phyloP scores from a whole-genome alignment of 2,113 vertebrate species.

The Ceyx melanurus region DNA sequence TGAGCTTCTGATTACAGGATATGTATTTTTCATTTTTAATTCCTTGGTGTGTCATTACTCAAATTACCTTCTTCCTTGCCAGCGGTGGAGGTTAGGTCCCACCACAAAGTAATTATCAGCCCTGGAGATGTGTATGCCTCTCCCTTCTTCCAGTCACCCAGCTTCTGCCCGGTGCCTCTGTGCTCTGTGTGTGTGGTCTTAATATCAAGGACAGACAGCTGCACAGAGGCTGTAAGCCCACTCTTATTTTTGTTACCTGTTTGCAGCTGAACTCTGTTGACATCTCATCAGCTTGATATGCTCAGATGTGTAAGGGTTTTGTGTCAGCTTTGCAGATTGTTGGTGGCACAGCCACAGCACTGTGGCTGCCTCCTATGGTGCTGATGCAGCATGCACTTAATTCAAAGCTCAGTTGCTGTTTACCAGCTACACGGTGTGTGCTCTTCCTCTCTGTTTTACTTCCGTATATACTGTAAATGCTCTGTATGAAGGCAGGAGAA shows the following conservation, averaged over 20 bases:
- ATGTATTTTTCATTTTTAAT: constrained; percentile 8
- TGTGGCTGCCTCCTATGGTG: not conserved
- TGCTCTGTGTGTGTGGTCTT: constrained; percentile 30
- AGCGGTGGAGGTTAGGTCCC: constrained; percentile 15
- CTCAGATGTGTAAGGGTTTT: not conserved
- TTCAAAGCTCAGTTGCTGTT: not conserved
- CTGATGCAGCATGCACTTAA: not conserved
- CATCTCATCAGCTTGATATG: not conserved
- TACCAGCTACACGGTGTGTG: accelerated
- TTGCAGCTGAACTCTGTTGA: not conserved
- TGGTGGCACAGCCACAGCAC: not conserved
- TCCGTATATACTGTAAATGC: not conserved
- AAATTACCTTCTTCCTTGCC: constrained; percentile 57
- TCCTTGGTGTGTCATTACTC: constrained; percentile 26
- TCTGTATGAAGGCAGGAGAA: not conserved
- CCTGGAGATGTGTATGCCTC: not conserved
- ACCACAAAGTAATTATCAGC: constrained; percentile 2
- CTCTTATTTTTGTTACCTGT: not conserved
- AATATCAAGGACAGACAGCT: not conserved
- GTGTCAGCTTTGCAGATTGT: not conserved
- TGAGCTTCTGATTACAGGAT: constrained; percentile 35
- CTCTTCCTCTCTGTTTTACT: not conserved
- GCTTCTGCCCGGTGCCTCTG: not conserved
- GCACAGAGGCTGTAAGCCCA: not conserved
- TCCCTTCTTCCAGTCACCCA: not conserved